Evolutionary conservation across 2,797 vertebrate genomes (phyloP).

Genomic region (Liasis olivaceus): DNA sequence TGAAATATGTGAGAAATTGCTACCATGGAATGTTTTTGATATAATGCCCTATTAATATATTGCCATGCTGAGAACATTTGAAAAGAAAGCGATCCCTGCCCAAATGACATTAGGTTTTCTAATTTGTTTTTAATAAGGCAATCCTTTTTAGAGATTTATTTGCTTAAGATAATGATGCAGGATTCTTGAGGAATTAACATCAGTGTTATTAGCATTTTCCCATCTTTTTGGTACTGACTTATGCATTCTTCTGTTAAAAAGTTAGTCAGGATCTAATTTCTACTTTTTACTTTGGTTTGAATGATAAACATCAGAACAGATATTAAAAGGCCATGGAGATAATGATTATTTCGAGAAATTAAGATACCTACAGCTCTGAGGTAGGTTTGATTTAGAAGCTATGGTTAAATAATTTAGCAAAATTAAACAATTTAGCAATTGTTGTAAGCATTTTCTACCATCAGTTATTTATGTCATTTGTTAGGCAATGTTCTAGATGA

Average conservation of each 20-base stretch:
- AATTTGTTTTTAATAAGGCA: constrained; percentile 68
- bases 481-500: constrained; percentile 25
- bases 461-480: constrained; percentile 27
- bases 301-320: constrained; percentile 52
- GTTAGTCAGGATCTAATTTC: constrained; percentile 55
- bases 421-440: neutral
- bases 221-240: constrained; percentile 30
- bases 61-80: constrained; percentile 47
- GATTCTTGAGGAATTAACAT: constrained; percentile 70
- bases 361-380: constrained; percentile 36
- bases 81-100: constrained; percentile 41
- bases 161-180: constrained; percentile 71
- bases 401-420: constrained; percentile 49
- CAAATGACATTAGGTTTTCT: constrained; percentile 61
- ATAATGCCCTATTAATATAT: constrained; percentile 45
- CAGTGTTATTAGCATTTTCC: constrained; percentile 57
- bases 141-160: constrained; percentile 70
- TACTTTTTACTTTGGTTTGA: constrained; percentile 51
- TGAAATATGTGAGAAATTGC: constrained; percentile 34
- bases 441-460: neutral
- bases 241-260: constrained; percentile 48
- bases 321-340: constrained; percentile 23
- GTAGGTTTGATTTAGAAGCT: constrained; percentile 56
- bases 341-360: constrained; percentile 38
- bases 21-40: constrained; percentile 46